phyloP scores from a whole-genome alignment of 2,888 invertebrate species.

The Eupithecia vulgata region DNA sequence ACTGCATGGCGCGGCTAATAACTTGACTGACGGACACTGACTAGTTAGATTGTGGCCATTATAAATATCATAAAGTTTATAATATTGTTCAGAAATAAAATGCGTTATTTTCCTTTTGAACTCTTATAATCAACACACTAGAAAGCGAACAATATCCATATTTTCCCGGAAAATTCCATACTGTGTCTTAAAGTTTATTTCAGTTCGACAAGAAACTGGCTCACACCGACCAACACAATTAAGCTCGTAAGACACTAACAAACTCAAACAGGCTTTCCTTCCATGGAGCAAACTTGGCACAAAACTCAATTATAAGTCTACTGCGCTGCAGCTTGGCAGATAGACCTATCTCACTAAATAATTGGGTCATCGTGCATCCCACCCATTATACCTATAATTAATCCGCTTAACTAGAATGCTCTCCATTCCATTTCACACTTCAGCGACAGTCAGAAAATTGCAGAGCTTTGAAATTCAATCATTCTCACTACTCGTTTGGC shows the following conservation, averaged over 20 bases:
- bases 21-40: no score
- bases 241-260: not conserved
- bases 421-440: not conserved
- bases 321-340: not conserved
- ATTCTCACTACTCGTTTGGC: no score
- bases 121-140: not conserved
- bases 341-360: not conserved
- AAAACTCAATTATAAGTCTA: not conserved
- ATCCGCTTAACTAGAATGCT: not conserved
- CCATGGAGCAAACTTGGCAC: not conserved
- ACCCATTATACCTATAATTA: not conserved
- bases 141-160: not conserved
- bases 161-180: not conserved
- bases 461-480: no score
- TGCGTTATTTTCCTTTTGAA: not conserved
- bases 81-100: not conserved
- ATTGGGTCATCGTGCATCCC: not conserved
- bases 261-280: conserved; percentile 2
- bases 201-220: not conserved
- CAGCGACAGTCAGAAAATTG: not conserved
- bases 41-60: no score
- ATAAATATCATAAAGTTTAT: no score
- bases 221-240: not conserved
- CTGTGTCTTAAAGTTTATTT: not conserved
- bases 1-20: no score